Base-by-base conservation (phyloP, 2,888 invertebrate species). In the Kuschelorhynchus macadamiae region DNA sequence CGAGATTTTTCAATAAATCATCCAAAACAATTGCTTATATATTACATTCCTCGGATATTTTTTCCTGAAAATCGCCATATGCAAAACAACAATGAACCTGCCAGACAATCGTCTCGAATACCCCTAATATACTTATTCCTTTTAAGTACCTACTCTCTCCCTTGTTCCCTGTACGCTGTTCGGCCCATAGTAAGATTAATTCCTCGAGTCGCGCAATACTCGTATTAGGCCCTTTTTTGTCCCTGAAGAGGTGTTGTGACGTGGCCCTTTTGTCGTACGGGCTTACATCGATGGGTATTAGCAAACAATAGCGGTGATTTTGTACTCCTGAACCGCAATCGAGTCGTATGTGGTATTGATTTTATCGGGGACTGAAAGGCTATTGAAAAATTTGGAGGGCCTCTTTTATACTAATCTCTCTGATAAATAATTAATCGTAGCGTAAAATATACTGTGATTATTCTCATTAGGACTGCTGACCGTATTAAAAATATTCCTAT, bases 161-260 rank as follows among this genome's bases (percentile, higher is more conserved):
- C 50, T 33, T 61, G 47, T 18, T n/a, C n/a, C n/a, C n/a, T n/a
- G n/a, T n/a, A n/a, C n/a, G n/a, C n/a, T n/a, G 30, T 46, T 42
- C 61, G 42, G 49, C 61, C 67, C 61, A 59, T 47, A 56, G 62
- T 44, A 67, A 67, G 67, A 67, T 67, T 67, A 67, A 67, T 67
- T 67, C 59, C 42, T 67, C 57, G 52, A 66, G 60, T 44, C 47
- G 46, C 55, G 60, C 56, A 56, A 62, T 49, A 46, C 62, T n/a
- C 62, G 39, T 63, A 63, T 67, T 63, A 57, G 49, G 30, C 57
- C 55, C n/a, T 46, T 56, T 49, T 57, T 57, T 63, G 67, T 67
- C 67, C 63, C 68, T 68, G 64, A 68, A 68, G 68, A 68, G 68
- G 68, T 68, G 68, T 68, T 68, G 64, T 68, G 68, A 68, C 64